A percentile compares a stretch with the other conserved stretches of the same genome.
These are phyloP conservation scores for Pseudotriccus pelzelni DNA, from an alignment of 2,797 vertebrate genomes.

Conservation along the genomic window DNA sequence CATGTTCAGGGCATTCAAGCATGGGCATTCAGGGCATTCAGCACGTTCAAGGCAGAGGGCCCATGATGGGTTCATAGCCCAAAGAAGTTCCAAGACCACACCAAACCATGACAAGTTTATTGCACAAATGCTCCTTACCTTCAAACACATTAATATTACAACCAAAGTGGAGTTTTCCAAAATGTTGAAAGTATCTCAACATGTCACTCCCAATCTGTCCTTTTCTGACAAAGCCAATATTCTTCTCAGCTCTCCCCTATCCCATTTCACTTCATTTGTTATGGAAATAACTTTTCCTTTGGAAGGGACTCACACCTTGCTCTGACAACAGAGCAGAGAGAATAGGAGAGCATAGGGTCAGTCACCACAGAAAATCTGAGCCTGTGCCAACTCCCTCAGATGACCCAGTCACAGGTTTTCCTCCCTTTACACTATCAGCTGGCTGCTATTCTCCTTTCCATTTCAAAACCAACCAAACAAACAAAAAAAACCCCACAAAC, in stretches of 20 bases:
- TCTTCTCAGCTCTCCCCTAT: neutral
- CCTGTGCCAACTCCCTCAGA: neutral
- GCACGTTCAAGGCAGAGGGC: neutral
- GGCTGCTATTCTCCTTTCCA: neutral
- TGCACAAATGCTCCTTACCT: neutral
- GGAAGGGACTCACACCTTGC: neutral
- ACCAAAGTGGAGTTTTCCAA: neutral
- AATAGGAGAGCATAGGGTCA: neutral
- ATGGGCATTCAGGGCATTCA: accelerated
- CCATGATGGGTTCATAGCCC: neutral
- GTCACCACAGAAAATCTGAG: neutral
- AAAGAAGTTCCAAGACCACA: neutral
- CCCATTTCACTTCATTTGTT: neutral
- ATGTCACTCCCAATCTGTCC: neutral
- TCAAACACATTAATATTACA: neutral
- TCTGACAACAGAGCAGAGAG: neutral
- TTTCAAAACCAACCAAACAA: neutral
- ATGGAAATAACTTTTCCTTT: conserved; percentile 13
- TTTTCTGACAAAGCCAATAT: conserved; percentile 22
- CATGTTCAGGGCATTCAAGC: accelerated
- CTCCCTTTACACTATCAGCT: neutral
- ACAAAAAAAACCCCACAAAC: too few relatives aligned
- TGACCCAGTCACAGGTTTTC: neutral
- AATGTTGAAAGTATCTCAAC: neutral
- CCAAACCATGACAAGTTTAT: neutral